These are phyloP conservation scores for Propithecus coquereli DNA, from an alignment of 2,113 vertebrate species.

Conservation along the genomic window DNA sequence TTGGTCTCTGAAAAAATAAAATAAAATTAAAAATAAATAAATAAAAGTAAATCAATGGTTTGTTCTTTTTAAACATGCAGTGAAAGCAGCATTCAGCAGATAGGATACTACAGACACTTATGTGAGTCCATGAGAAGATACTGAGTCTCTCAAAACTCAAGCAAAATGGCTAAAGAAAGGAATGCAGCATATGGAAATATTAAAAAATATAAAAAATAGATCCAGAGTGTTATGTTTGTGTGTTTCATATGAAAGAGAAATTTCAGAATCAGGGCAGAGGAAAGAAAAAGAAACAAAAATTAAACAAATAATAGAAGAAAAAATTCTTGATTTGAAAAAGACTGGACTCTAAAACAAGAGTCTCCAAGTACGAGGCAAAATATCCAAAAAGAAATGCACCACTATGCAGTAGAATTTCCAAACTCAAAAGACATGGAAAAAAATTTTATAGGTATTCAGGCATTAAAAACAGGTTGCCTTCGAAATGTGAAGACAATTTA, in stretches of 20 bases:
- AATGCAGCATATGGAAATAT: not conserved
- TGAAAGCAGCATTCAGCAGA: not conserved
- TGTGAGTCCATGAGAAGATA: not conserved
- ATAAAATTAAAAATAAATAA: no score
- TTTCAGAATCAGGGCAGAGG: not conserved
- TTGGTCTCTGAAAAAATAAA: no score
- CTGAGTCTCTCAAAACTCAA: not conserved
- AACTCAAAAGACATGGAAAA: not conserved
- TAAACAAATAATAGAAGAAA: conserved; percentile 5
- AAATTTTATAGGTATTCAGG: not conserved
- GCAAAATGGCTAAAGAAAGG: not conserved
- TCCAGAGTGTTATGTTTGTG: not conserved
- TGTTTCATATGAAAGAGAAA: not conserved
- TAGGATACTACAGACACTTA: not conserved
- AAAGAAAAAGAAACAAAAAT: not conserved
- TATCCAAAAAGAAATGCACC: not conserved
- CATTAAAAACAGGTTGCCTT: not conserved
- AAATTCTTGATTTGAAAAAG: not conserved
- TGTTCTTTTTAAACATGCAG: not conserved
- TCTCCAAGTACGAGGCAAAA: not conserved
- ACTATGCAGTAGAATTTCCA: not conserved
- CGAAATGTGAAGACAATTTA: not conserved
- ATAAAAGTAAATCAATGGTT: not conserved
- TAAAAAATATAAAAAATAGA: not conserved
- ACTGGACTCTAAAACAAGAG: not conserved